Conservation (phyloP, 2,113 vertebrate genomes). For the Dicerorhinus sumatrensis region DNA sequence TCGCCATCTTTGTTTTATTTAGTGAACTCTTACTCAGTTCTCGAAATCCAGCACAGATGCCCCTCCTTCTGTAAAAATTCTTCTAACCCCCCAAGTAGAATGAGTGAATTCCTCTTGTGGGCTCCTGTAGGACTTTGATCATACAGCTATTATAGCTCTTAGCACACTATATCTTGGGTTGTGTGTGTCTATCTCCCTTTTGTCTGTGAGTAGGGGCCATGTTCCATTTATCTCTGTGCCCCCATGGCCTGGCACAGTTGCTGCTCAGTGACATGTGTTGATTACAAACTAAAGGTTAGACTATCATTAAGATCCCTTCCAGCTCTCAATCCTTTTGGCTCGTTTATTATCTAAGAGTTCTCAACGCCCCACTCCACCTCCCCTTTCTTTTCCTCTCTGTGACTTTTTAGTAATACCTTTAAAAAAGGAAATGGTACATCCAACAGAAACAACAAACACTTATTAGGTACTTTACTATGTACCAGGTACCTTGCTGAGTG, state of each 20-base stretch:
- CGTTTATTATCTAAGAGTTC: background rate
- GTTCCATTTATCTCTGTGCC: background rate
- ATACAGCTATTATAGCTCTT: background rate
- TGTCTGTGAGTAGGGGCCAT: background rate
- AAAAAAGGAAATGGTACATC: background rate
- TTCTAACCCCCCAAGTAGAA: background rate
- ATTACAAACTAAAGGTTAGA: background rate
- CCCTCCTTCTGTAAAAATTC: background rate
- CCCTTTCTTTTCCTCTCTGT: background rate
- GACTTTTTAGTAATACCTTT: background rate
- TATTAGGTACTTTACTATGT: background rate
- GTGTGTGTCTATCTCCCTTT: background rate
- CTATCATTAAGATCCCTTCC: background rate
- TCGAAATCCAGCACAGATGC: background rate
- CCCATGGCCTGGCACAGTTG: background rate
- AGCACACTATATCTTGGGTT: background rate
- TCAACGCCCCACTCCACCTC: background rate
- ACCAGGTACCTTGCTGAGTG: background rate
- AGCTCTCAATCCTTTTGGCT: background rate
- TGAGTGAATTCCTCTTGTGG: background rate
- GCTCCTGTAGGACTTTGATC: background rate
- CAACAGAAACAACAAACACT: background rate
- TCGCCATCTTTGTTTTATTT: background rate
- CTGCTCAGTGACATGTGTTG: background rate
- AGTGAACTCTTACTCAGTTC: background rate